phyloP scores from a whole-genome alignment of 2,797 vertebrate species.

The Brachyrhaphis roseni region DNA sequence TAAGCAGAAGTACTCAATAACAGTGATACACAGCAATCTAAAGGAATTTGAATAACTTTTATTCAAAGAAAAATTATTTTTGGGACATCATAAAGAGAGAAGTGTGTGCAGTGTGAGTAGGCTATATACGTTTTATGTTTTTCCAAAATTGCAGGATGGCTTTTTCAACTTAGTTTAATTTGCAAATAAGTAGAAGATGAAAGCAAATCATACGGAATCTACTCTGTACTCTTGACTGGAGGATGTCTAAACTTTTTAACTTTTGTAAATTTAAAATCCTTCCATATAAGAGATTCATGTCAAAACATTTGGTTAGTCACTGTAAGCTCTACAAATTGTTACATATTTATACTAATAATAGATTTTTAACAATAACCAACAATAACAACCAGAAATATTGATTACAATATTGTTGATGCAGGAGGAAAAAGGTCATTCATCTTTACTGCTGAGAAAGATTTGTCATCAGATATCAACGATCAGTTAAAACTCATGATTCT shows the following conservation, averaged over 20 bases:
- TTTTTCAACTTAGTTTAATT: neutral
- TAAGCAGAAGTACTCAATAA: neutral
- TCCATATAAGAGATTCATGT: neutral
- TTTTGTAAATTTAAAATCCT: neutral
- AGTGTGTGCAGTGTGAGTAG: neutral
- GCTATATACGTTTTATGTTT: neutral
- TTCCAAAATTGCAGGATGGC: neutral
- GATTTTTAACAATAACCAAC: neutral
- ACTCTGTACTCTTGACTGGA: neutral
- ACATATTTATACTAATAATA: neutral
- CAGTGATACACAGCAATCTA: neutral
- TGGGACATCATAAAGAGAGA: neutral
- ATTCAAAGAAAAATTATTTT: neutral
- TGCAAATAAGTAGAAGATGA: neutral
- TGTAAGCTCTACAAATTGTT: neutral
- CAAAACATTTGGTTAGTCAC: neutral
- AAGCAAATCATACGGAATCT: neutral
- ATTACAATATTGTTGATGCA: neutral
- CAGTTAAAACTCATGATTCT: neutral
- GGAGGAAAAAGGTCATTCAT: neutral
- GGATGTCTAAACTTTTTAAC: neutral
- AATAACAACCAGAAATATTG: neutral
- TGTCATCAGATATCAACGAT: neutral
- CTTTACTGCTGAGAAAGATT: neutral
- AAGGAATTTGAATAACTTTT: no score